These are phyloP conservation scores for Agelas oroides DNA, from an alignment of 37 sponge, comb jelly and placozoan species.

Conservation along the genomic window DNA sequence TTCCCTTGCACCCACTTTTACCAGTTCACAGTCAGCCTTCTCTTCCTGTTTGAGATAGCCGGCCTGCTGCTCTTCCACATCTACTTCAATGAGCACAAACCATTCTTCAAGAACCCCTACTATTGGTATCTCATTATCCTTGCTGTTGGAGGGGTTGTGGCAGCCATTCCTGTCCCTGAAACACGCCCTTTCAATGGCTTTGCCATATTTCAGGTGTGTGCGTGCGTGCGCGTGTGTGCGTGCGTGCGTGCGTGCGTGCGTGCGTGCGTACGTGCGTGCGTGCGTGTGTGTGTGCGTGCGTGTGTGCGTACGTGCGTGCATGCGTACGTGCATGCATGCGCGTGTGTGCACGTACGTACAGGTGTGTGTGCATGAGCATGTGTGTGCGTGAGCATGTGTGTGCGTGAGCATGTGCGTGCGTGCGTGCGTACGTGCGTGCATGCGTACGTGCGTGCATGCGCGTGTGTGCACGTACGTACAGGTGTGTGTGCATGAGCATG, in stretches of 20 bases:
- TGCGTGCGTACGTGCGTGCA: no score
- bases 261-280: slow-evolving; percentile 26
- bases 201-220: slow-evolving; percentile 53
- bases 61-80: slow-evolving; percentile 29
- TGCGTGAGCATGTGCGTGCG: no score
- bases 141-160: slow-evolving; percentile 45
- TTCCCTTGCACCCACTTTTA: background rate
- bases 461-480: no score
- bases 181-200: background rate
- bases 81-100: slow-evolving; percentile 1
- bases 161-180: slow-evolving; percentile 17
- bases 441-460: no score
- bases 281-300: no score
- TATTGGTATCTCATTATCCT: slow-evolving; percentile 50
- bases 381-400: no score
- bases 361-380: no score
- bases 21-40: slow-evolving; percentile 50
- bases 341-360: no score
- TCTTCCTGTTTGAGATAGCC: slow-evolving; percentile 44
- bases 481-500: no score
- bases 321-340: no score
- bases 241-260: slow-evolving; percentile 60
- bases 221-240: slow-evolving; percentile 65
- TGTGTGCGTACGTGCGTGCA: no score
- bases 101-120: slow-evolving; percentile 21